Evolutionary conservation across 2,113 vertebrate species (phyloP), one percentile per base, ranked within the genome.

Genomic region (Rousettus leschenaultii): DNA sequence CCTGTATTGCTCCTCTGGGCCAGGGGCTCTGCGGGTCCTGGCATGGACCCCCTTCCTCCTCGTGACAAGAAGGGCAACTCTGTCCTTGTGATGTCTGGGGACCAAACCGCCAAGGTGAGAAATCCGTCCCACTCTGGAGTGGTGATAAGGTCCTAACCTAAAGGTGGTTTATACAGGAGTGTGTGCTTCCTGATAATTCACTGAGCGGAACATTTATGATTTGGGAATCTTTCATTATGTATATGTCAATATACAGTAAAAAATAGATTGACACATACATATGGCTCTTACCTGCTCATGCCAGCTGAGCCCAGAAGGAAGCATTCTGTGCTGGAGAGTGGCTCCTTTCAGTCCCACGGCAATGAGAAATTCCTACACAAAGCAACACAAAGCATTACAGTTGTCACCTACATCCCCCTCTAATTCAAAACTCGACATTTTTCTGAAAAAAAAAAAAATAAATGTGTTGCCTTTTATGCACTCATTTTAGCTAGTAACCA

Each of bases 271-370:
- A 0, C 61, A 14, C 1, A n/a, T 22, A 66, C 79, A n/a, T 18
- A 43, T 19, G 89, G 53, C 35, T 94, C 97, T 97, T 66, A 99
- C 99, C 99, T 99, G 99, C 74, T 99, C 99, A 8, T 99, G 99
- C 99, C 99, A 99, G 96, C 99, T 99, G 96, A 99, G 98, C 73
- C 99, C 99, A 7, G 99, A 98, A 51, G 99, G 99, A 83, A 99
- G 98, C 33, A 99, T 98, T 95, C 99, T 98, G 97, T 99, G 99
- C 98, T 99, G 99, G 11, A 99, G 98, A 11, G 99, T 99, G 57
- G 99, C 99, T 96, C 99, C 99, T 98, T 99, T 99, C 38, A 99
- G 98, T 77, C 99, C 99, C 85, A 99, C 97, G 55, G 99, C 99
- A 96, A 99, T 98, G 86, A 99, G 98, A 97, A 99, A 99, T 88